Evolutionary conservation across 2,888 invertebrate genomes (phyloP), one percentile per base, ranked within the genome.

Genomic region (Ophion obscuratus): DNA sequence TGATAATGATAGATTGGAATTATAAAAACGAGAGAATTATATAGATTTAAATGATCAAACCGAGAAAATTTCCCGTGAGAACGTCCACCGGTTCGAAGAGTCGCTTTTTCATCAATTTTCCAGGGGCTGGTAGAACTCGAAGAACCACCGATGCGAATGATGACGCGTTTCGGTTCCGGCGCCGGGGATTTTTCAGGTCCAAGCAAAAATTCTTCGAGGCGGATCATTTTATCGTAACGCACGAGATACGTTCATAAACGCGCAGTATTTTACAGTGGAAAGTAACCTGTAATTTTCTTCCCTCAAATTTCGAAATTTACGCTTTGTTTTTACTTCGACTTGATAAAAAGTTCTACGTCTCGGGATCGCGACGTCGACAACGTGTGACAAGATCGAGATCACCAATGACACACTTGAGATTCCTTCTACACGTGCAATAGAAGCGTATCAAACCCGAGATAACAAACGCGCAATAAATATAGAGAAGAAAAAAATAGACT

Each of bases 51-150:
- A 53, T 53, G 14, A 53, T 17, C 53, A 4, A 53, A 53, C 2
- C 14, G 53, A 53, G 5, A 53, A 11, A 53, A 53, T 14, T 14
- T 17, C 17, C 20, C 40, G 47, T 40, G 9, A 47, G 24, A 53
- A 66, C 36, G 27, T 68, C 36, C 3, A 11, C 20, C 9, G 17
- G 20, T 20, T 40, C 17, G 2, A 20, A 40, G 1, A 3, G n/a
- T 61, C 53, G 44, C 5, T 36, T 67, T 44, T 27, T 53, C 0
- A 64, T n/a, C 10, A 9, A 14, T 31, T 53, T 66, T 76, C 61
- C 62, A 88, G 87, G 47, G 81, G 84, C 7, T 74, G 74, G 17
- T 79, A 62, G 31, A 79, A 80, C 61, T 84, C 84, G 81, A 66
- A 64, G 53, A 83, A 87, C 83, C 84, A 73, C 47, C 84, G 86